Evolutionary conservation across 2,888 invertebrate species (phyloP), one percentile per base, ranked within the genome.

Genomic region (Xylocampa areola): DNA sequence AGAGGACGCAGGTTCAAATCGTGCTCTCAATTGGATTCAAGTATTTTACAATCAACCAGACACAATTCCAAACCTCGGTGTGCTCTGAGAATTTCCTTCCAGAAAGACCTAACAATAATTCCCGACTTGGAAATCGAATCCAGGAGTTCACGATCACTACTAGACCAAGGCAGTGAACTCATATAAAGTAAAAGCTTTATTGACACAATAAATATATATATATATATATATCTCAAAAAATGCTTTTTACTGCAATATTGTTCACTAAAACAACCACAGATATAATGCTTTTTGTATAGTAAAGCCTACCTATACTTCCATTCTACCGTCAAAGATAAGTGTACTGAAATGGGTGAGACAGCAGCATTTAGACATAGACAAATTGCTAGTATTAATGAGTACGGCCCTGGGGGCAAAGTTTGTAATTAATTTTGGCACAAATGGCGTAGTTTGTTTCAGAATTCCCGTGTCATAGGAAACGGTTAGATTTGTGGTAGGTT

Each of bases 291-390:
- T 11, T 35, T 8, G 29, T 11, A 29, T 4, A 19, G n/a, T 19
- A 14, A 27, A 10, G 14, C 17, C 2, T 19, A 14, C 14, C 13
- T 32, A 44, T 52, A 21, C 23, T 7, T 8, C 13, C 11, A 13
- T 29, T 44, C 14, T 11, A 29, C 21, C 7, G 29, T 43, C 30
- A 53, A 45, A 53, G 45, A 53, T 33, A 39, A 39, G n/a, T 13
- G 11, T n/a, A 14, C 4, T 50, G 45, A 53, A 33, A 10, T 1
- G 53, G 53, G 53, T 45, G 32, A 5, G 53, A 33, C 53, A 33
- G 25, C 43, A 4, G 10, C 27, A 29, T n/a, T 21, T 14, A 39
- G 45, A 39, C 17, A 27, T 19, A 33, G 45, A 39, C 19, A 33
- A 45, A 53, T 45, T 37, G 32, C n/a, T 13, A 33, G 4, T 8